Base-by-base conservation (phyloP, 1,140 invertebrate species). In the Ephestia elutella region DNA sequence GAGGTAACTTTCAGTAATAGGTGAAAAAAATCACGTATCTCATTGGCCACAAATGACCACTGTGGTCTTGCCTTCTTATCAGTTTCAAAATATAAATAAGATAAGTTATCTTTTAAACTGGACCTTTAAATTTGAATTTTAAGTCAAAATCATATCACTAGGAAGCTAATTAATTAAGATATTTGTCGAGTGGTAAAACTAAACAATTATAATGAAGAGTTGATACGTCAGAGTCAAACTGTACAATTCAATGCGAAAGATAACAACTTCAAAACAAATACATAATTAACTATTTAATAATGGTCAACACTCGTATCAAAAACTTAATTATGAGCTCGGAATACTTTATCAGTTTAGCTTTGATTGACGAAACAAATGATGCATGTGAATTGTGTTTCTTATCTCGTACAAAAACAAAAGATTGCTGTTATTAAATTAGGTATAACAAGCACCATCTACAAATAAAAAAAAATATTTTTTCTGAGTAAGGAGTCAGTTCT, bases 301-400 rank as follows among this genome's bases (percentile, higher is more conserved):
- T 15, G 21, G 4, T 15, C 2, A 44, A 15, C 15, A 50, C 30
- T 44, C 49, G 25, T 57, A 57, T 57, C 56, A 57, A 57, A 44
- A 44, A 50, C 20, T 18, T 49, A 15, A 44, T 50, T 49, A 57
- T 49, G 25, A 8, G 25, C 15, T 57, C 25, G 49, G 7, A 25
- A 32, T 49, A 56, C 35, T 57, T 54, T 57, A 56, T 56, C 54
- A 48, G 48, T 25, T 56, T 44, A 8, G n/a, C 49, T 44, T 10
- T 44, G 3, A 17, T 44, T 44, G 38, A 44, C n/a, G 7, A 44
- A 44, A 44, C 13, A 15, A 44, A 44, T 8, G 15, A 15, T 5
- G 13, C 3, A 44, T 44, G 1, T 15, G 13, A 44, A 38, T n/a
- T 10, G 15, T 15, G 0, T 15, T 38, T 15, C n/a, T 15, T 32